These are phyloP conservation scores for Telmatochromis sp. DNA, from an alignment of 2,113 vertebrate species.

Conservation along the genomic window DNA sequence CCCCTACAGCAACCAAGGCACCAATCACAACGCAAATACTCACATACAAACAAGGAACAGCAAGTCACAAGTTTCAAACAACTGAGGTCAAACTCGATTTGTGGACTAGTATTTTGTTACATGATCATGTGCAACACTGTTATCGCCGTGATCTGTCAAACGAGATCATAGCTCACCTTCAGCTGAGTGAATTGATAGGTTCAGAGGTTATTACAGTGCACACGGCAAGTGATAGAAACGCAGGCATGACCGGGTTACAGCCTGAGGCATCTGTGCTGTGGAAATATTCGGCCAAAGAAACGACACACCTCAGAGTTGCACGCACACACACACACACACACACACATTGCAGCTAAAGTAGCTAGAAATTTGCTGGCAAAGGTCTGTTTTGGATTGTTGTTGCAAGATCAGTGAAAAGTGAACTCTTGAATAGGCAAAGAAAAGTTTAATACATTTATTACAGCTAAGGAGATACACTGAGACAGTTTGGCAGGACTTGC, in stretches of 20 bases:
- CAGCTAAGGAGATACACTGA: neutral
- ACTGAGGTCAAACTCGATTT: slow-evolving; percentile 17
- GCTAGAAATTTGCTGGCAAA: neutral
- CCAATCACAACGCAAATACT: neutral
- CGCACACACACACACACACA: neutral
- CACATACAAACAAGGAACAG: slow-evolving; percentile 22
- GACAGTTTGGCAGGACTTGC: neutral
- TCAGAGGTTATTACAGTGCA: neutral
- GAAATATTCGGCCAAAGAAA: slow-evolving; percentile 31
- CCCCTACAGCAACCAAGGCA: slow-evolving; percentile 3
- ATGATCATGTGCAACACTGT: slow-evolving; percentile 30
- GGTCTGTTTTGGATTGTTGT: neutral
- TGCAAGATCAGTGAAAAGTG: neutral
- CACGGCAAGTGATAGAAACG: neutral
- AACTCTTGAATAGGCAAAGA: neutral
- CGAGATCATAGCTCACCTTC: slow-evolving; percentile 40
- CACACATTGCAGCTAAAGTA: neutral
- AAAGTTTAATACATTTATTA: neutral
- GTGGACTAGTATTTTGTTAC: slow-evolving; percentile 16
- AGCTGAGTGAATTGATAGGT: neutral
- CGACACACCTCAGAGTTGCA: neutral
- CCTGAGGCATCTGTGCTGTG: slow-evolving; percentile 23
- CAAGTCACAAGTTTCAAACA: slow-evolving; percentile 5
- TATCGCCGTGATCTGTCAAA: slow-evolving; percentile 25
- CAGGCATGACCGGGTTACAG: neutral